A percentile compares a stretch with the other conserved stretches of the same genome.
Conservation (phyloP, 2,888 invertebrate genomes). For the Coronaproctus castanopsis region DNA sequence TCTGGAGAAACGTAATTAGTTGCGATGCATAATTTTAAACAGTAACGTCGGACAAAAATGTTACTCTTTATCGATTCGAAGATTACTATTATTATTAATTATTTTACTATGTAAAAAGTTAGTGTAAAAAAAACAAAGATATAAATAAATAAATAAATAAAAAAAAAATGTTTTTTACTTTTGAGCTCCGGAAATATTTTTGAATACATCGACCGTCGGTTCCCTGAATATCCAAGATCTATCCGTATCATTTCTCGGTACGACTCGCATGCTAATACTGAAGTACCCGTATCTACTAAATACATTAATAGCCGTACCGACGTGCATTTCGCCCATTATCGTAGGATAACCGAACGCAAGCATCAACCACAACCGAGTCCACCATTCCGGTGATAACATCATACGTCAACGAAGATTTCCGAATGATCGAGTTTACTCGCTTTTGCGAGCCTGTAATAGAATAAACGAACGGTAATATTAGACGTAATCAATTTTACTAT, state of each 20-base stretch:
- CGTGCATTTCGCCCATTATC: conserved; percentile 21
- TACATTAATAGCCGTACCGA: conserved; percentile 67
- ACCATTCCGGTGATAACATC: conserved; percentile 12
- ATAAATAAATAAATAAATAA: too few relatives aligned
- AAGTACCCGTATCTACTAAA: conserved; percentile 50
- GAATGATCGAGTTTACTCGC: background rate
- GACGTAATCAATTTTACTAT: too few relatives aligned
- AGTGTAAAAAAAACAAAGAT: too few relatives aligned
- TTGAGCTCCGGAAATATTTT: conserved; percentile 32
- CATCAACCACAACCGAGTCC: conserved; percentile 1
- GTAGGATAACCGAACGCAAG: background rate
- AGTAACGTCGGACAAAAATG: too few relatives aligned
- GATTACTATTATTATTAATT: too few relatives aligned
- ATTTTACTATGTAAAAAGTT: too few relatives aligned
- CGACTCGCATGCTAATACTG: conserved; percentile 54
- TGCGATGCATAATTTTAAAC: too few relatives aligned
- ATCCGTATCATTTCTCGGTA: conserved; percentile 26
- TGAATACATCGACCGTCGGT: conserved; percentile 46
- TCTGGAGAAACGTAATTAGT: too few relatives aligned
- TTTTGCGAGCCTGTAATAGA: background rate
- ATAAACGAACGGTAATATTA: background rate
- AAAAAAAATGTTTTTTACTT: too few relatives aligned
- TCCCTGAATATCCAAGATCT: conserved; percentile 49
- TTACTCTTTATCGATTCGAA: too few relatives aligned
- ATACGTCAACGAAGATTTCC: background rate